These are phyloP conservation scores for Manacus vitellinus DNA, from an alignment of 2,113 vertebrate species.

Conservation along the genomic window DNA sequence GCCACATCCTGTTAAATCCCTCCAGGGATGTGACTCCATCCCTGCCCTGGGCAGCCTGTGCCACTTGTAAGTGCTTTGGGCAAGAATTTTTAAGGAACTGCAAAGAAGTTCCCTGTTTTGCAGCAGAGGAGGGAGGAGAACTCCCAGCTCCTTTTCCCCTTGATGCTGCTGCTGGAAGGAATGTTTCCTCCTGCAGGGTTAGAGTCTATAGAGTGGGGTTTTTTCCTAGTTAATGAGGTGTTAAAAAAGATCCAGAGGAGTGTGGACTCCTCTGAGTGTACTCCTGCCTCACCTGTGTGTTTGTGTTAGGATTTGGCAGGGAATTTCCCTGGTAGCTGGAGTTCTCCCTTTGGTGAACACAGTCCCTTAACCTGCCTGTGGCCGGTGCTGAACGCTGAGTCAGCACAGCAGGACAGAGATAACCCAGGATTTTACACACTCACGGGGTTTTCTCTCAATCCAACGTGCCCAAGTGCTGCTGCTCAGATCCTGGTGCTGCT, in stretches of 20 bases:
- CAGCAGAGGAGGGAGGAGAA: background rate
- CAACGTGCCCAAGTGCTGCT: accelerated
- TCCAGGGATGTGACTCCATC: background rate
- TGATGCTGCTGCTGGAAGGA: background rate
- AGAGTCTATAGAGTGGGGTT: accelerated
- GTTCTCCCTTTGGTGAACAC: background rate
- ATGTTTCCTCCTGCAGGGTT: background rate
- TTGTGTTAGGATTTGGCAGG: background rate
- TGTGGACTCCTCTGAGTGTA: background rate
- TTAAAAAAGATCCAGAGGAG: background rate
- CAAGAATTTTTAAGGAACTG: background rate
- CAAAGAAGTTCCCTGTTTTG: background rate
- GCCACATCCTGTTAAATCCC: background rate
- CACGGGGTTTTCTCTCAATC: background rate
- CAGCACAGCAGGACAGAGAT: background rate
- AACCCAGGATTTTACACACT: background rate
- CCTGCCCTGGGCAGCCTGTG: background rate
- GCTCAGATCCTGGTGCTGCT: background rate
- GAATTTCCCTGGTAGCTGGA: background rate
- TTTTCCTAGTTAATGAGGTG: background rate
- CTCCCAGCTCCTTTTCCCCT: accelerated
- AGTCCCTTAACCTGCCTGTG: accelerated
- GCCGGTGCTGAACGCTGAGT: background rate
- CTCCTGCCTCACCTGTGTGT: background rate
- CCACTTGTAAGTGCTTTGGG: background rate